Conservation (phyloP, 1,140 invertebrate genomes). For the Acyrthosiphon pisum region DNA sequence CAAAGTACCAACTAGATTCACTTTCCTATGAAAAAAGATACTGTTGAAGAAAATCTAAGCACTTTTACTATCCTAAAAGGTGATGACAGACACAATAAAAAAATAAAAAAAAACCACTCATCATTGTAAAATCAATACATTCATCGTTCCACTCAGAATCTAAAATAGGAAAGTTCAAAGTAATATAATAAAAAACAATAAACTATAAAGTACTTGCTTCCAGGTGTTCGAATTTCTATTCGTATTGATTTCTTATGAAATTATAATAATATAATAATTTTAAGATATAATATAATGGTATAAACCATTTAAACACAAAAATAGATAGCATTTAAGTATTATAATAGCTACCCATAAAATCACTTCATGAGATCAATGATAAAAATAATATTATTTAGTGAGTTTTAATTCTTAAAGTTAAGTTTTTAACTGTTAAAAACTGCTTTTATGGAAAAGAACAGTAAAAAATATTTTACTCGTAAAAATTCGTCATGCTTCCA, state of each 20-base stretch:
- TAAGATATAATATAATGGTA: background rate
- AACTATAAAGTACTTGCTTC: background rate
- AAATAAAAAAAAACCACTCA: no score
- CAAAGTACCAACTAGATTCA: no score
- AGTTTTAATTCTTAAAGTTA: background rate
- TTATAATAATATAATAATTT: background rate
- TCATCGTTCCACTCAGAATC: no score
- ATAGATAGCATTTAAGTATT: background rate
- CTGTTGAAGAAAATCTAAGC: no score
- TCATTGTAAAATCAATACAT: no score
- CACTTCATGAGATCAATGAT: background rate
- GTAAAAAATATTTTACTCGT: no score
- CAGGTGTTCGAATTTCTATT: background rate
- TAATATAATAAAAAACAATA: background rate
- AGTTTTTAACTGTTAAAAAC: background rate
- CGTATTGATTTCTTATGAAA: background rate
- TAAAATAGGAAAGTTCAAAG: no score
- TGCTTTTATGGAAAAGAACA: background rate
- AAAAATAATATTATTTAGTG: background rate
- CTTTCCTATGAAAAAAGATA: no score
- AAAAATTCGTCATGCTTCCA: no score
- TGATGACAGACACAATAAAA: no score
- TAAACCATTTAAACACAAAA: background rate
- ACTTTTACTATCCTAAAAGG: no score
- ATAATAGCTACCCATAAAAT: background rate